Conservation (phyloP, 1,140 invertebrate species). For the Drosophila auraria region DNA sequence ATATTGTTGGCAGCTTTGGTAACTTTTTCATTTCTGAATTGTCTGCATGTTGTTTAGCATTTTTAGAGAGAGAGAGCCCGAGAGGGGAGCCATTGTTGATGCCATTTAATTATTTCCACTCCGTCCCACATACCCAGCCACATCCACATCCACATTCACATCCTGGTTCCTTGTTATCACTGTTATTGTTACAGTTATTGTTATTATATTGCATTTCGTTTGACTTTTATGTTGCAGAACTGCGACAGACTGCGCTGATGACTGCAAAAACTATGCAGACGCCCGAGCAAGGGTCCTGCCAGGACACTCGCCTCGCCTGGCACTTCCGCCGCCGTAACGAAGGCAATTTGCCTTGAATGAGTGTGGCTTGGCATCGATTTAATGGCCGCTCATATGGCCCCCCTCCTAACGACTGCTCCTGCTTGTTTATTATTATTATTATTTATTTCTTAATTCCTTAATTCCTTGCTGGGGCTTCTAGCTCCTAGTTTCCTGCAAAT, state of each 20-base stretch:
- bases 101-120: constrained; percentile 75
- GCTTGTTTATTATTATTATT: neutral
- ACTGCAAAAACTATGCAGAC: constrained; percentile 34
- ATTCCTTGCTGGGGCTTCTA: neutral
- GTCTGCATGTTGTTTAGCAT: constrained; percentile 32
- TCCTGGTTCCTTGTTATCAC: constrained; percentile 60
- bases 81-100: constrained; percentile 16
- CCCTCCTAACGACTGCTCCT: too few species aligned
- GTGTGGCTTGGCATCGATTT: constrained; percentile 7
- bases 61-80: neutral
- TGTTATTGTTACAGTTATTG: constrained; percentile 72
- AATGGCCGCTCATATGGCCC: neutral
- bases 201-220: constrained; percentile 70
- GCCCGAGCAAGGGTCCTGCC: neutral
- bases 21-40: constrained; percentile 57
- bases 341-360: constrained; percentile 12
- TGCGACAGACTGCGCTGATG: constrained; percentile 20
- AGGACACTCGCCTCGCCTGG: neutral
- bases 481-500: neutral
- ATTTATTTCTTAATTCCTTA: neutral
- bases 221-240: constrained; percentile 57
- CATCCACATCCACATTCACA: constrained; percentile 11
- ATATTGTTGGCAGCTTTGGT: constrained; percentile 46
- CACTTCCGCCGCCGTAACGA: constrained; percentile 17
- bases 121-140: constrained; percentile 1